Evolutionary conservation across 2,797 vertebrate species (phyloP), one percentile per base, ranked within the genome.

Genomic region (Notolepis coatsorum): DNA sequence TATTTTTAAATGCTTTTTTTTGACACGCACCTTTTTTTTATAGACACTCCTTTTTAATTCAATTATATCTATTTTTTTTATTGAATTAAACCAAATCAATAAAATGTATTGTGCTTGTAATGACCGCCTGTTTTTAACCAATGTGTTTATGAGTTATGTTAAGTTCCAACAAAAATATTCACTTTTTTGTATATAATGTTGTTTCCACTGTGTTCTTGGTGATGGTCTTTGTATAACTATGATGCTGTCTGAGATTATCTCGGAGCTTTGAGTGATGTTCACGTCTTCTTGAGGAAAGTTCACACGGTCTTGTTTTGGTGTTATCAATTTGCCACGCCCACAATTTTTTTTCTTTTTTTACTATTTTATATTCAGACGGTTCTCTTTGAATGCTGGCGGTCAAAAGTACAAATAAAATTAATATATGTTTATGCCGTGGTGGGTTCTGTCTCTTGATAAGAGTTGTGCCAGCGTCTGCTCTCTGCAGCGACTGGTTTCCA

Each of bases 11-110:
- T 21, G 18, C 9, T 56, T 38, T 48, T 56, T 56, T 43, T 28
- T 56, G 43, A 43, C 30, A 21, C 10, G 2, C 17, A 10, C 17
- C 27, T 45, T 57, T 43, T 43, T 31, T 37, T 13, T 2, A 35
- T 37, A 55, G 61, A 13, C 68, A 73, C 41, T 42, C 54, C 61
- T 62, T 65, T 75, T 61, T 9, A 27, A 30, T 49, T 10, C 3
- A 23, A 15, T 31, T 13, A n/a, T 35, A 7, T 24, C 31, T 12
- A 33, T 25, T n/a, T 49, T n/a, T 3, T 57, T 57, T 31, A 0
- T 1, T 4, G 20, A 46, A 57, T 39, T 1, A 42, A 31, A 42
- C 60, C 4, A 49, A n/a, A n/a, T n/a, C n/a, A 53, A 45, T 66
- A 59, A 55, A 64, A 35, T 10, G 25, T 30, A n/a, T 57, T 30